Conservation (phyloP, 2,113 vertebrate genomes). For the Melanerpes formicivorus region DNA sequence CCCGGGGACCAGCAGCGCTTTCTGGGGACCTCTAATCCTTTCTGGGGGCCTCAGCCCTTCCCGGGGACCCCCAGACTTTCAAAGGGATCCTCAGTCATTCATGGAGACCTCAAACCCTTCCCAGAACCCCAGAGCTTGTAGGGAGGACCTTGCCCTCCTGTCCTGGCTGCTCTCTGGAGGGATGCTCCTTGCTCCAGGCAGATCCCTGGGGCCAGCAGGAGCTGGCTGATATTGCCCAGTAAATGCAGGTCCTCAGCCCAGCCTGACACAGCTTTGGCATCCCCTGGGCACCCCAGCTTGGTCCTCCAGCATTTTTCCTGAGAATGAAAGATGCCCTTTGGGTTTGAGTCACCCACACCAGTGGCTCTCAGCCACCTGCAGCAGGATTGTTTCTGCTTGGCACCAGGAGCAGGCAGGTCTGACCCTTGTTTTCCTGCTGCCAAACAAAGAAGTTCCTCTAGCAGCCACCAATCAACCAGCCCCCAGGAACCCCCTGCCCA, state of each 20-base stretch:
- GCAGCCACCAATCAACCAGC: background rate
- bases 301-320: background rate
- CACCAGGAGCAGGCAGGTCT: background rate
- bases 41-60: background rate
- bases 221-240: background rate
- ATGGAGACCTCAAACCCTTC: too few species aligned
- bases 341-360: rapidly evolving
- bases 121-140: rapidly evolving
- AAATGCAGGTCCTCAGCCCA: background rate
- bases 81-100: background rate
- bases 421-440: background rate
- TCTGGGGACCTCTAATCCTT: too few species aligned
- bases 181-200: background rate
- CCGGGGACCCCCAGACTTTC: background rate
- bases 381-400: background rate
- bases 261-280: rapidly evolving
- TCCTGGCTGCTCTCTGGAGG: background rate
- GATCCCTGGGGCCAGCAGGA: background rate
- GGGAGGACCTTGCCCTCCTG: too few species aligned
- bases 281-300: too few species aligned
- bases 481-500: background rate
- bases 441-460: rapidly evolving
- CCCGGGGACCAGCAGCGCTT: background rate
- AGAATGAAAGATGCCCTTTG: background rate
- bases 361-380: background rate